A percentile compares a stretch with the other conserved stretches of the same genome.
These are phyloP conservation scores for Oostethus manadensis DNA, from an alignment of 2,113 vertebrate species.

Conservation along the genomic window DNA sequence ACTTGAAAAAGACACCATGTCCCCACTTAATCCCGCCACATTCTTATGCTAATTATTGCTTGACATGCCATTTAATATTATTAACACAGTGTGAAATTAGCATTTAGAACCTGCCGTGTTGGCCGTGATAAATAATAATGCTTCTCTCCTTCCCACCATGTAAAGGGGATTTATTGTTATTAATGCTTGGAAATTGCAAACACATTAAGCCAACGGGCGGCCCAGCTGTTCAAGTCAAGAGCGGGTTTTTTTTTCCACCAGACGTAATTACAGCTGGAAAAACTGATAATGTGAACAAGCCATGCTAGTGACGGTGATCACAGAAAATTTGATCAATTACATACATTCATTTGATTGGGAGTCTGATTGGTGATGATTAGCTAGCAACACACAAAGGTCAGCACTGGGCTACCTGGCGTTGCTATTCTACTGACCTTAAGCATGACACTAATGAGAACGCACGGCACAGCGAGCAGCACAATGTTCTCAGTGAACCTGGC, in stretches of 20 bases:
- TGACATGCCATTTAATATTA: constrained; percentile 58
- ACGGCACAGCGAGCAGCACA: constrained; percentile 56
- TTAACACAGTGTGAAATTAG: constrained; percentile 66
- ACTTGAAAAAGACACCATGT: constrained; percentile 13
- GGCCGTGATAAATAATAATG: constrained; percentile 20
- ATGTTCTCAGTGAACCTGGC: constrained; percentile 55
- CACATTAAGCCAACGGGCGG: constrained; percentile 67
- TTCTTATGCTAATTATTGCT: constrained; percentile 57
- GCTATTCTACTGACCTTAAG: constrained; percentile 68
- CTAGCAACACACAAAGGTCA: constrained; percentile 59
- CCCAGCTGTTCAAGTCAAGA: constrained; percentile 63
- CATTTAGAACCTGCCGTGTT: constrained; percentile 57
- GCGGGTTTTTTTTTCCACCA: constrained; percentile 57
- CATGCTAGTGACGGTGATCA: constrained; percentile 8
- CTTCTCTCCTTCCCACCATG: constrained; percentile 48
- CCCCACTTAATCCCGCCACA: constrained; percentile 58
- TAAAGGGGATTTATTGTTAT: constrained; percentile 73
- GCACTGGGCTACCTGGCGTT: constrained; percentile 28
- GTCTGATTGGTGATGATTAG: constrained; percentile 24
- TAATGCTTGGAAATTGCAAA: constrained; percentile 72
- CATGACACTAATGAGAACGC: constrained; percentile 62
- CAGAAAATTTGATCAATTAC: background rate
- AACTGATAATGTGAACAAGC: constrained; percentile 57
- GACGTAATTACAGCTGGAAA: constrained; percentile 60
- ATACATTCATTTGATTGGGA: constrained; percentile 29